Percentiles rank a stretch among this genome's conserved stretches.
Conservation (phyloP, 2,113 vertebrate genomes). For the Nesospiza acunhae region DNA sequence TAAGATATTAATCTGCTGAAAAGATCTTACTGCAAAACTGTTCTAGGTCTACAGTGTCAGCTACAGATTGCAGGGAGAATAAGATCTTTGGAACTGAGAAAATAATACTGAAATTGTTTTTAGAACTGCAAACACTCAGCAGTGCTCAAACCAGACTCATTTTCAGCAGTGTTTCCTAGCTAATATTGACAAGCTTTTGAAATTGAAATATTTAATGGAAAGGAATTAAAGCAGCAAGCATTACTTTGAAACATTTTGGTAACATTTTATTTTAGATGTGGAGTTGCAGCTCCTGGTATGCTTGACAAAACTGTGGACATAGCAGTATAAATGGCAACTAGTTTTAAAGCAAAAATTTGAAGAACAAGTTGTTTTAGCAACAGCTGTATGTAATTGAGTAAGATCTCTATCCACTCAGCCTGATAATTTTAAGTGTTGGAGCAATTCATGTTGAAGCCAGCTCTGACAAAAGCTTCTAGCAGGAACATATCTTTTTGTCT, state of each 20-base stretch:
- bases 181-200: background rate
- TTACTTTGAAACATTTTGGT: background rate
- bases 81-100: background rate
- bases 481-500: background rate
- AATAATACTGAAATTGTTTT: background rate
- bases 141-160: background rate
- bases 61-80: background rate
- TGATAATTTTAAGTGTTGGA: background rate
- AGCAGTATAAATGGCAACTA: background rate
- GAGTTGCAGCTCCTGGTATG: background rate
- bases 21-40: background rate
- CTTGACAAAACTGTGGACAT: background rate
- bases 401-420: background rate
- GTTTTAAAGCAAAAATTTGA: background rate
- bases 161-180: background rate
- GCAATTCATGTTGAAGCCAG: background rate
- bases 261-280: background rate
- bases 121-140: background rate
- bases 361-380: background rate
- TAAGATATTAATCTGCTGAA: background rate
- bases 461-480: background rate
- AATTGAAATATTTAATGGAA: background rate
- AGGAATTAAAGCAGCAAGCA: background rate
- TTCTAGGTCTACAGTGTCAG: background rate
- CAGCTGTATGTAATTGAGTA: background rate